These are phyloP conservation scores for Microcaecilia unicolor DNA, from an alignment of 2,797 vertebrate species.

Conservation along the genomic window DNA sequence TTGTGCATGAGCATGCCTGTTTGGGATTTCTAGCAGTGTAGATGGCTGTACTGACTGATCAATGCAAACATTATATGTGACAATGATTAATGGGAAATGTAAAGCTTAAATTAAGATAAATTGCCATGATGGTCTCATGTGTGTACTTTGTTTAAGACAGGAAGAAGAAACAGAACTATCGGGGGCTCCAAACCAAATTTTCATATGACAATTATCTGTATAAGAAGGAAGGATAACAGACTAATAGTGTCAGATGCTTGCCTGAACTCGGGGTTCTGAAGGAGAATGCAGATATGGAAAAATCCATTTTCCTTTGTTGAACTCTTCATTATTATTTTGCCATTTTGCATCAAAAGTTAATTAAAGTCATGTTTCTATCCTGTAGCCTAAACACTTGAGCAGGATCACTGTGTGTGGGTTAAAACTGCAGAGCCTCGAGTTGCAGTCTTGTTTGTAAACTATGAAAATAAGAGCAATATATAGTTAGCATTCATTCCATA, in stretches of 20 bases:
- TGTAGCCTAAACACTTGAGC: conserved; percentile 2
- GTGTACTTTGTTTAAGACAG: background rate
- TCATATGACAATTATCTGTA: conserved; percentile 14
- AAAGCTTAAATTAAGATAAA: conserved; percentile 12
- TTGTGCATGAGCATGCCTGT: too few relatives aligned
- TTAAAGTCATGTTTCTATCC: conserved; percentile 7
- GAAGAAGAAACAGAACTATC: conserved; percentile 13
- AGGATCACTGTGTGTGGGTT: too few relatives aligned
- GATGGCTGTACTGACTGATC: background rate
- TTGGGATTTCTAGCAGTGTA: background rate
- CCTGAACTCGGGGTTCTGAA: too few relatives aligned
- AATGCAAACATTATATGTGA: background rate
- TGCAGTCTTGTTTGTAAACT: too few relatives aligned
- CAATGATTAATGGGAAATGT: background rate
- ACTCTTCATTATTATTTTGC: conserved; percentile 11
- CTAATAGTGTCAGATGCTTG: conserved; percentile 5
- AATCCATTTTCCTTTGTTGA: background rate
- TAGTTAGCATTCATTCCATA: too few relatives aligned
- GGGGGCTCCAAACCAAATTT: background rate
- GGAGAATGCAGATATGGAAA: background rate
- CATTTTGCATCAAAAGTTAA: conserved; percentile 6
- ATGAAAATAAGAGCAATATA: too few relatives aligned
- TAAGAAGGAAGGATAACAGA: conserved; percentile 6
- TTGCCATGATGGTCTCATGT: background rate
- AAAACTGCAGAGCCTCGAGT: too few relatives aligned